These are phyloP conservation scores for Galeopsomyia nigrocyanea DNA, from an alignment of 2,888 invertebrate genomes.

Conservation along the genomic window DNA sequence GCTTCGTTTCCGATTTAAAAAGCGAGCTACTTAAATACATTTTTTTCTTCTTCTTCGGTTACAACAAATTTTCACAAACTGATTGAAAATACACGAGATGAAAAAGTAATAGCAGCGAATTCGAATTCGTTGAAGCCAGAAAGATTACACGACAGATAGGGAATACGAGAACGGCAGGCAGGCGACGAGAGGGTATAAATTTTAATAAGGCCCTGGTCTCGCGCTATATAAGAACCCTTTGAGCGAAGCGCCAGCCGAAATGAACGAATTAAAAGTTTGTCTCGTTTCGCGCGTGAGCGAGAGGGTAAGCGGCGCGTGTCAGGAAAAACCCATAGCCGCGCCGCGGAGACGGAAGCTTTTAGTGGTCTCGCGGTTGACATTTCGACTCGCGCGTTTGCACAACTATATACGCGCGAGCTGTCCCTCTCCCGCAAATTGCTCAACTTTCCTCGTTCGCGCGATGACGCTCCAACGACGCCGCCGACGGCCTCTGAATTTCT, in stretches of 20 bases:
- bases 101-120: not conserved
- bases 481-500: constrained; percentile 52
- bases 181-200: constrained; percentile 60
- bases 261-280: constrained; percentile 69
- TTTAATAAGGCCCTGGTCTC: constrained; percentile 66
- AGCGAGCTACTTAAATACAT: no score
- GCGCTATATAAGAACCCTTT: constrained; percentile 60
- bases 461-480: constrained; percentile 43
- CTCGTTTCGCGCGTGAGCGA: constrained; percentile 55
- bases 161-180: constrained; percentile 27
- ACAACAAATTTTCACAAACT: no score
- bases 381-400: constrained; percentile 58
- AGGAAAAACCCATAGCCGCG: constrained; percentile 46
- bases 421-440: constrained; percentile 57
- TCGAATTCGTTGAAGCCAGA: constrained; percentile 24
- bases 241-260: constrained; percentile 61
- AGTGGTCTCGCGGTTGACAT: constrained; percentile 67
- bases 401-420: constrained; percentile 36
- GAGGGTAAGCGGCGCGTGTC: constrained; percentile 1
- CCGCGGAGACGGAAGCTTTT: constrained; percentile 46
- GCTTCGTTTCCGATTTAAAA: constrained; percentile 14
- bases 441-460: constrained; percentile 63
- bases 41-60: not conserved
- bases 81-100: constrained; percentile 1
- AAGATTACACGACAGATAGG: constrained; percentile 45